Base-by-base conservation (phyloP, 2,888 invertebrate genomes). In the Drymonia ruficornis region DNA sequence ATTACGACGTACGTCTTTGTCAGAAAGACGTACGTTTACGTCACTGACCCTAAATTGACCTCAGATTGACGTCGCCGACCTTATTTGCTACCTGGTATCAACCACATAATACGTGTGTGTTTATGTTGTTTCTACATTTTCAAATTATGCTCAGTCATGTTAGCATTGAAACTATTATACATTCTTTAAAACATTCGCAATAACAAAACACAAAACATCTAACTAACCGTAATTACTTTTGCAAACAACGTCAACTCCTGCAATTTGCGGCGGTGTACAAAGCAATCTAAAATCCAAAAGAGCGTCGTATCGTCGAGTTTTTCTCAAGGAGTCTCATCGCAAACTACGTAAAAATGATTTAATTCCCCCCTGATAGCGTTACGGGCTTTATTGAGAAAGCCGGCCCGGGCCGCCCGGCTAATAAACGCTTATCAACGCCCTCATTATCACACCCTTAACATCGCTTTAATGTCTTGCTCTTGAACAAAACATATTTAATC, bases 401-500 rank as follows among this genome's bases (percentile, higher is more conserved):
- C 79, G 74, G 71, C 83, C 78, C 78, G 78, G 80, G 83, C 77
- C 83, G 80, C 76, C 78, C 63, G 86, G 85, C 92, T 92, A 92
- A 93, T 93, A 92, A 92, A 93, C 87, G 92, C 92, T 93, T 92
- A 92, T 93, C 93, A 92, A 89, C 89, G 86, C 85, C 82, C 91
- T 91, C 91, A 93, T 93, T 93, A 93, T 93, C 92, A 90, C 92
- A 91, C 93, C 93, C 93, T 93, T 91, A 93, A 91, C 93, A 89
- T 91, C 91, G 86, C 89, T 90, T 93, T 91, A 93, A 92, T 93
- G 92, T 91, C 90, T 89, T 89, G 89, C 91, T 89, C 86, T 91
- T 90, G 92, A 93, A 93, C 93, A 93, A 93, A 93, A 93, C 93
- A 93, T 93, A 93, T 93, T 93, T 93, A 93, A 93, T 93, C 92